Conservation (phyloP, 2,797 vertebrate genomes). For the Momotus momota region DNA sequence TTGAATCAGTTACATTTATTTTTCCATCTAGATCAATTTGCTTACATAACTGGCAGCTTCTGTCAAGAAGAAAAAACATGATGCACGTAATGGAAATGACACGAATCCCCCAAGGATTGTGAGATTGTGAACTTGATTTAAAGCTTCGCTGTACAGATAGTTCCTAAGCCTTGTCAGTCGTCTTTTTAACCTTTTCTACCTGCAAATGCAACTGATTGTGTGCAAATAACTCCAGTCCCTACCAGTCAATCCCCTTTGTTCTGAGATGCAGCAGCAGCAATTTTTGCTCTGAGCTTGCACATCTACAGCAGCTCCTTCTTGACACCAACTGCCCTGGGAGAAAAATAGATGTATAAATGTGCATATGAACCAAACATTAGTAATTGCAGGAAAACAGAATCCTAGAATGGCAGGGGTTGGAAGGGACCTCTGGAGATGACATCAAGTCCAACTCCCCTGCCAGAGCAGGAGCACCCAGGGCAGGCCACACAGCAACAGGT, state of each 20-base stretch:
- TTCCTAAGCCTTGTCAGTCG: not conserved
- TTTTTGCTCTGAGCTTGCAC: not conserved
- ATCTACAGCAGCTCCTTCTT: not conserved
- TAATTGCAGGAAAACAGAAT: no score
- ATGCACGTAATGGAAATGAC: not conserved
- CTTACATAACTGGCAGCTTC: conserved; percentile 27
- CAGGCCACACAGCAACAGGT: no score
- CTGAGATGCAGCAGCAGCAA: fast-evolving
- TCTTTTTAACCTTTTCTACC: not conserved
- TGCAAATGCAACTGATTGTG: not conserved
- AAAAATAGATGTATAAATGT: not conserved
- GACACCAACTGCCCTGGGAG: not conserved
- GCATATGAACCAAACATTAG: not conserved
- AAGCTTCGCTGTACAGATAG: not conserved
- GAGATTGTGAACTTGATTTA: conserved; percentile 20
- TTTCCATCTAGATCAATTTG: conserved; percentile 1
- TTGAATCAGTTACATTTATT: conserved; percentile 16
- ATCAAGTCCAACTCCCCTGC: no score
- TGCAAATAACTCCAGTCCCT: not conserved
- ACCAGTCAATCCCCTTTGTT: not conserved
- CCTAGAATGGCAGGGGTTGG: no score
- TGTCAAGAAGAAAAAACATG: not conserved
- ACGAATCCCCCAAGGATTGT: not conserved
- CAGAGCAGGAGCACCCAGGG: no score
- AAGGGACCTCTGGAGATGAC: no score